Evolutionary conservation across 2,888 invertebrate species (phyloP), one percentile per base, ranked within the genome.

Genomic region (Ypsolopha sequella): DNA sequence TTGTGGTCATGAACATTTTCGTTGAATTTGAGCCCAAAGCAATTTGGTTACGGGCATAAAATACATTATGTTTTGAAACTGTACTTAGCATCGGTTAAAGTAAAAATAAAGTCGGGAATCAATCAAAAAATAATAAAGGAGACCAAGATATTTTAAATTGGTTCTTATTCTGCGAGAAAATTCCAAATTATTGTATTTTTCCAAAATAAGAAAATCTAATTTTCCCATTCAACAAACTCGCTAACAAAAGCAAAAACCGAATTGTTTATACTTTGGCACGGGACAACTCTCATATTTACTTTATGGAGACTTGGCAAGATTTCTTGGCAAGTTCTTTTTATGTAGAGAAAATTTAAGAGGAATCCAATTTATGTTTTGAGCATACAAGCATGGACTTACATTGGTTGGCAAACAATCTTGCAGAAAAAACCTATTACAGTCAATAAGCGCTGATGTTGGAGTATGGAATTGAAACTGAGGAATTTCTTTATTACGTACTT

Each of bases 251-350:
- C 24, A 33, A 38, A 47, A 38, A 47, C 11, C 7, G 11, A 10
- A 47, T 47, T 47, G 47, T 36, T 47, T 47, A 47, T 47, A 47
- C 36, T 14, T 68, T 74, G 73, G 72, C 72, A 70, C 62, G 56
- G 10, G 35, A 33, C n/a, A 33, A 14, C 38, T 36, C 47, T 51
- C 47, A 41, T 43, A 52, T 52, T 48, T 52, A 47, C 47, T 47
- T 47, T 47, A 14, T 36, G 47, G 58, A 66, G 64, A 62, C 68
- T 75, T 77, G 77, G 73, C 78, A 72, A 61, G 58, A 59, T 58
- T 61, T 63, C 63, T 65, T 68, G 70, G 71, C 69, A 66, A 58
- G 61, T 57, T 58, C 63, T 62, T 60, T 62, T 69, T 63, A 62
- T 65, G 62, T 62, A 63, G 63, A 61, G 59, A 64, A 62, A 64